Evolutionary conservation across 2,113 vertebrate genomes (phyloP), one percentile per base, ranked within the genome.

Genomic region (Coregonus clupeaformis): DNA sequence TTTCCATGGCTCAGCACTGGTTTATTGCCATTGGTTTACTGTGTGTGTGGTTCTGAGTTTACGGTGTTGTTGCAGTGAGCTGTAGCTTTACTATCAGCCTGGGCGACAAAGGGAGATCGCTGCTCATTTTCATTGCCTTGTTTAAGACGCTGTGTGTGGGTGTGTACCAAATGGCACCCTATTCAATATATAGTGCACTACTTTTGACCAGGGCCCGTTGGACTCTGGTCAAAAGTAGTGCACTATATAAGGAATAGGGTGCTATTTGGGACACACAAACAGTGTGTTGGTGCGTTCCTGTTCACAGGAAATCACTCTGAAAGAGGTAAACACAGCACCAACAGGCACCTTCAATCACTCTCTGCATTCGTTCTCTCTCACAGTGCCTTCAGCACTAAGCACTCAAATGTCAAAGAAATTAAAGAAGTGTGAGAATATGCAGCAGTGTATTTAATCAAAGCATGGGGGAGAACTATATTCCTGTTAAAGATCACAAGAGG

Each of bases 301-400:
- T 57, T 72, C 59, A n/a, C 32, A 73, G 59, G 45, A 73, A n/a
- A n/a, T n/a, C n/a, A n/a, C n/a, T n/a, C n/a, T n/a, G n/a, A n/a
- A n/a, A n/a, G n/a, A n/a, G n/a, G n/a, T n/a, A n/a, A n/a, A n/a
- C n/a, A n/a, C n/a, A n/a, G n/a, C n/a, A n/a, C n/a, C n/a, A n/a
- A n/a, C n/a, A n/a, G n/a, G n/a, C n/a, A n/a, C n/a, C n/a, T n/a
- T n/a, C n/a, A 45, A 49, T 71, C 52, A 29, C 49, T 77, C 6
- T 66, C 13, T 65, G 12, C 64, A 3, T 55, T 6, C 25, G 71
- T 18, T 59, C 29, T 59, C 7, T 65, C 49, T 77, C 69, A 65
- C 52, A 71, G 69, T 77, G 74, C 76, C 71, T 69, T 66, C 30
- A 72, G 69, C 62, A 57, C 72, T 65, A 59, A 47, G 68, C 20